Conservation (phyloP, 2,797 vertebrate genomes). For the Ptychobarbus kaznakovi region DNA sequence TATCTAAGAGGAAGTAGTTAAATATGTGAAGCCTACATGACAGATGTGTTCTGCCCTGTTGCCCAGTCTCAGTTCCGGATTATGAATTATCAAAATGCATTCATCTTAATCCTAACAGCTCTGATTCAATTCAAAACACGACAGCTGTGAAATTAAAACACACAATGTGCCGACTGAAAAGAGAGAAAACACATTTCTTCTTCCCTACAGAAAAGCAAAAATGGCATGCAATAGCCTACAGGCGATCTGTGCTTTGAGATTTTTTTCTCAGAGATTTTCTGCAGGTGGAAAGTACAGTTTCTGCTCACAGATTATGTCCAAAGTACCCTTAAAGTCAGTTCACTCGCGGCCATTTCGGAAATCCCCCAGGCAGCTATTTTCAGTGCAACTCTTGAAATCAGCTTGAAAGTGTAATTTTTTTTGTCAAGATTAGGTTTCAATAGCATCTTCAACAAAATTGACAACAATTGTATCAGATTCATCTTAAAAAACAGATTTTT, state of each 20-base stretch:
- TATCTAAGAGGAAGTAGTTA: conserved; percentile 51
- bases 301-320: conserved; percentile 11
- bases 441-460: not conserved
- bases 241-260: conserved; percentile 1
- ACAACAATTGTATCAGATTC: not conserved
- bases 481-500: too few relatives aligned
- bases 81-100: conserved; percentile 37
- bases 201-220: conserved; percentile 27
- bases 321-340: conserved; percentile 8
- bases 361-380: not conserved
- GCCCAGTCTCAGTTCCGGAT: conserved; percentile 33
- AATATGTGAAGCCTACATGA: conserved; percentile 26
- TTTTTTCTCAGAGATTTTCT: not conserved
- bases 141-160: conserved; percentile 49
- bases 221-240: not conserved
- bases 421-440: not conserved
- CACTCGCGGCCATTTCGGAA: not conserved
- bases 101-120: conserved; percentile 42
- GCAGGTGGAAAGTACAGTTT: conserved; percentile 25
- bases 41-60: conserved; percentile 39
- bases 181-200: not conserved
- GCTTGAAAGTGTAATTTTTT: not conserved
- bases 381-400: not conserved
- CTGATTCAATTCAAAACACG: conserved; percentile 30
- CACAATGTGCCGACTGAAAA: conserved; percentile 33